A percentile compares a stretch with the other conserved stretches of the same genome.
Evolutionary conservation across 2,113 vertebrate species (phyloP).

Genomic region (Merops nubicus): DNA sequence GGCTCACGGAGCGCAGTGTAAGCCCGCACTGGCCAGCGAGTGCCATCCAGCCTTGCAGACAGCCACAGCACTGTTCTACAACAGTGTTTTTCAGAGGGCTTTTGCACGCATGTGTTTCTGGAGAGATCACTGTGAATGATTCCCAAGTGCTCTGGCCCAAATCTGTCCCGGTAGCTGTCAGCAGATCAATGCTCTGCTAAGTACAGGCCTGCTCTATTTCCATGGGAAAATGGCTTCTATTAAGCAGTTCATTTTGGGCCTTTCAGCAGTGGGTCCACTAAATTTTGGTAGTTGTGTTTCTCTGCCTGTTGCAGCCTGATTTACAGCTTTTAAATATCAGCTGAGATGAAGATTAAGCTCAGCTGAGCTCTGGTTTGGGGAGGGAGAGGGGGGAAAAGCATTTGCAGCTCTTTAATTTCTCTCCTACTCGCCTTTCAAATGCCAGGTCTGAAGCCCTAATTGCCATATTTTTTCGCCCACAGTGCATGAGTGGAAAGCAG

Average conservation of each 20-base stretch:
- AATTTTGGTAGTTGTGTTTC: conserved; percentile 37
- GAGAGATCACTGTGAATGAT: conserved; percentile 36
- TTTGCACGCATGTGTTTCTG: conserved; percentile 7
- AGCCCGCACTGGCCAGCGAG: not conserved
- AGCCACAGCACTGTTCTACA: not conserved
- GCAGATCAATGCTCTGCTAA: conserved; percentile 54
- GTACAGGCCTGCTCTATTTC: conserved; percentile 34
- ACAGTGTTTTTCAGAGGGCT: not conserved
- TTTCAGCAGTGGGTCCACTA: not conserved
- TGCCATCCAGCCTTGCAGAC: not conserved
- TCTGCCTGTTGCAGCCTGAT: not conserved
- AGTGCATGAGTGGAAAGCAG: conserved; percentile 71
- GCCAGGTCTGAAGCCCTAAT: not conserved
- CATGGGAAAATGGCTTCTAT: conserved; percentile 47
- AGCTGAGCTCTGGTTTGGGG: not conserved
- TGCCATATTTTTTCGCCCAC: not conserved
- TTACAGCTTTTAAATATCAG: conserved; percentile 10
- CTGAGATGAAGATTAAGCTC: conserved; percentile 10
- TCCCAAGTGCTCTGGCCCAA: conserved; percentile 61
- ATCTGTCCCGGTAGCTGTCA: conserved; percentile 58
- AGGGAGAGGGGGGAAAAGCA: not conserved
- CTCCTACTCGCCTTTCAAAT: not conserved
- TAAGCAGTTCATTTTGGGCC: conserved; percentile 37
- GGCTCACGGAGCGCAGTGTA: rapidly evolving
- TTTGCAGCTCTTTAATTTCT: conserved; percentile 4